A percentile compares a stretch with the other conserved stretches of the same genome.
phyloP scores from a whole-genome alignment of 2,113 vertebrate species.

The Carassius carassius region DNA sequence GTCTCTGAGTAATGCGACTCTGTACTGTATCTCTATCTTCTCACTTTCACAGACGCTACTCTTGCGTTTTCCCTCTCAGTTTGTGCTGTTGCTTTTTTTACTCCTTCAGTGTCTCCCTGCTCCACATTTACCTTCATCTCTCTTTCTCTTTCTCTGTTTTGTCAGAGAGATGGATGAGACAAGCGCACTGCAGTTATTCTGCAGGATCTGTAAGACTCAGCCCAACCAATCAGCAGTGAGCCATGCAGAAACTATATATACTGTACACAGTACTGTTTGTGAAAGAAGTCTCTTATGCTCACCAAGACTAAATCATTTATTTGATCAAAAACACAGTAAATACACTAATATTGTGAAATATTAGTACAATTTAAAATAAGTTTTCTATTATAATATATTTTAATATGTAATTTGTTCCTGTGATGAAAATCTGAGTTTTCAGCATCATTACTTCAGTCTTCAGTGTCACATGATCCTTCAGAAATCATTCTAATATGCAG shows the following conservation, averaged over 20 bases:
- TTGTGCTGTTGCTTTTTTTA: not conserved
- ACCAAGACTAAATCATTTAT: not conserved
- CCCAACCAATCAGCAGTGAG: not conserved
- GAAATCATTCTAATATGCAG: too few species aligned
- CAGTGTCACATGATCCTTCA: too few species aligned
- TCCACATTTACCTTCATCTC: not conserved
- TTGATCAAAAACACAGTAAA: not conserved
- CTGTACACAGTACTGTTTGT: not conserved
- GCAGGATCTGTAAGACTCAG: not conserved
- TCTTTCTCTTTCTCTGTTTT: not conserved
- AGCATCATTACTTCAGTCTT: too few species aligned
- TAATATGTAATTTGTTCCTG: not conserved
- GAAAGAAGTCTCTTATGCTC: not conserved
- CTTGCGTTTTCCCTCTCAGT: not conserved
- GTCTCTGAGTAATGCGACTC: not conserved
- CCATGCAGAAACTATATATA: not conserved
- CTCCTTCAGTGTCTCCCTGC: not conserved
- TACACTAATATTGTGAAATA: not conserved
- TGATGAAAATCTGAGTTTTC: not conserved
- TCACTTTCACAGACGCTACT: not conserved
- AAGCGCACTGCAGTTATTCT: not conserved
- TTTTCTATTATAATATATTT: not conserved
- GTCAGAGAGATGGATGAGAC: not conserved
- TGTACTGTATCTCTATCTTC: not conserved
- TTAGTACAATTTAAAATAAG: not conserved